A percentile compares a stretch with the other conserved stretches of the same genome.
phyloP scores from a whole-genome alignment of 2,113 vertebrate genomes.

The Anoplopoma fimbria region DNA sequence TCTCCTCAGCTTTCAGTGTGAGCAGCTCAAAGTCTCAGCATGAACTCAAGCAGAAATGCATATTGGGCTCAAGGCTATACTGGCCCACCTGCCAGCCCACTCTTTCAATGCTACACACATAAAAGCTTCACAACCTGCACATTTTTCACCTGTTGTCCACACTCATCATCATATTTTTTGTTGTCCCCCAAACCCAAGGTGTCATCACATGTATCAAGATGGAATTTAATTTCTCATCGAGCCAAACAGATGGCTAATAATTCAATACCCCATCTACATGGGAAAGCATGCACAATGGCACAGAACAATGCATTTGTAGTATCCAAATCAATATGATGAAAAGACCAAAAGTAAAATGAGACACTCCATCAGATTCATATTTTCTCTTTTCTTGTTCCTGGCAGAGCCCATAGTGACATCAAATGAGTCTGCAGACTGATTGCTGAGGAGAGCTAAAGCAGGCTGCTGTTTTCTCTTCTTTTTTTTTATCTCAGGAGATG shows the following conservation, averaged over 20 bases:
- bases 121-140: constrained; percentile 2
- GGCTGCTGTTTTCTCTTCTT: constrained; percentile 58
- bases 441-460: constrained; percentile 48
- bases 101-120: background rate
- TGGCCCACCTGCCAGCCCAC: background rate
- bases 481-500: constrained; percentile 64
- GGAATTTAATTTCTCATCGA: constrained; percentile 63
- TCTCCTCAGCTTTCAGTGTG: constrained; percentile 11
- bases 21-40: constrained; percentile 7
- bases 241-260: constrained; percentile 65
- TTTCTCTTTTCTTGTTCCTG: constrained; percentile 55
- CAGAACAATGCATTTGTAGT: constrained; percentile 65
- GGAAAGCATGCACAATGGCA: constrained; percentile 59
- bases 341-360: constrained; percentile 72
- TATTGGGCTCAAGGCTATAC: background rate
- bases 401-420: constrained; percentile 60
- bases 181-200: no score
- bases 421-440: constrained; percentile 65
- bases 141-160: no score
- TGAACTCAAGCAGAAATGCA: constrained; percentile 5
- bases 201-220: constrained; percentile 57
- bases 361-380: constrained; percentile 73
- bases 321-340: constrained; percentile 76
- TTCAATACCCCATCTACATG: constrained; percentile 78
- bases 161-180: no score